phyloP scores from a whole-genome alignment of 2,113 vertebrate genomes.

The Edolisoma coerulescens region DNA sequence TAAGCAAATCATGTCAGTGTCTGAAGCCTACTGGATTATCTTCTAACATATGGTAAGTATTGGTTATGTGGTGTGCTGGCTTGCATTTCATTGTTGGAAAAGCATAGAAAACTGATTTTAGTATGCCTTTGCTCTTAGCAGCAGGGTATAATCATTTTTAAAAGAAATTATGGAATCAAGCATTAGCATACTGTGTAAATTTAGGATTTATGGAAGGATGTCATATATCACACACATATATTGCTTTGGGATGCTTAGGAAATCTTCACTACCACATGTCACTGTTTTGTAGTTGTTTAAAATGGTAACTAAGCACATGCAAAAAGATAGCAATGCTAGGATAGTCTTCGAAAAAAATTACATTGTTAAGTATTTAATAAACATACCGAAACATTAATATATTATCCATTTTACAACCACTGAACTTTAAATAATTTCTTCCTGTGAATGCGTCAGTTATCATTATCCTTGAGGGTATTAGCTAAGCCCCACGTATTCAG shows the following conservation, averaged over 20 bases:
- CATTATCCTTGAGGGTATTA: background rate
- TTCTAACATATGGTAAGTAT: slow-evolving; percentile 63
- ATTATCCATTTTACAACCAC: slow-evolving; percentile 1
- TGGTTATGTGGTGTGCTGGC: slow-evolving; percentile 54
- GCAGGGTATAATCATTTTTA: slow-evolving; percentile 64
- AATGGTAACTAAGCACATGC: slow-evolving; percentile 35
- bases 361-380: slow-evolving; percentile 36
- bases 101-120: slow-evolving; percentile 70
- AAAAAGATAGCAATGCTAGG: slow-evolving; percentile 23
- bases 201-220: slow-evolving; percentile 62
- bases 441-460: background rate
- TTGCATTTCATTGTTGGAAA: slow-evolving; percentile 64
- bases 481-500: background rate
- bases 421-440: background rate
- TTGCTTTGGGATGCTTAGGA: slow-evolving; percentile 58
- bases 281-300: slow-evolving; percentile 61
- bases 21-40: slow-evolving; percentile 65
- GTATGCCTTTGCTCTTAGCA: slow-evolving; percentile 65
- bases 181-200: slow-evolving; percentile 62
- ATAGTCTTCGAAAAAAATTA: slow-evolving; percentile 7
- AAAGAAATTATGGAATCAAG: slow-evolving; percentile 68
- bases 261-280: slow-evolving; percentile 59
- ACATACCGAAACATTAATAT: background rate
- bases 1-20: slow-evolving; percentile 60
- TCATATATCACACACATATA: slow-evolving; percentile 46